Evolutionary conservation across 2,113 vertebrate species (phyloP), one percentile per base, ranked within the genome.

Genomic region (Silurus glanis): DNA sequence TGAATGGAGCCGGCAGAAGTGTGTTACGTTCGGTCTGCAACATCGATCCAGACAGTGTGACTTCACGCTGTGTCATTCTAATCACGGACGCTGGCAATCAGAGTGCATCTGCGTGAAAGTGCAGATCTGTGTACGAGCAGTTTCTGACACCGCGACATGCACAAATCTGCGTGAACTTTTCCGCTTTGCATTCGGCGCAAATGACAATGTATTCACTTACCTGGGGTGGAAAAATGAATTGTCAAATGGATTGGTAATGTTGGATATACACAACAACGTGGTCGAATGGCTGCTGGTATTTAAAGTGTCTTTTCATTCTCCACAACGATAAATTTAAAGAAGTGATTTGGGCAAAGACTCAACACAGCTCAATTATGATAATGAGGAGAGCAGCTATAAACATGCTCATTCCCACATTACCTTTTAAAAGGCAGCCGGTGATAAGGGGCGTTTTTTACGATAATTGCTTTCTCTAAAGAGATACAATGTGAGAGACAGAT

Each of bases 21-120:
- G 45, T 23, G 80, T 64, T 83, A 71, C 56, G 59, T 72, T 19
- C 23, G 37, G 62, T 82, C 83, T 58, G 49, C 56, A 59, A 80
- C 16, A 66, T 80, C 16, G 79, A n/a, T 61, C 66, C n/a, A 47
- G 79, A 87, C 64, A 55, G 72, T 67, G 71, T 71, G 71, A 87
- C 74, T 80, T 83, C 83, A 87, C 58, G 74, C 80, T 85, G 79
- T 80, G 85, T 51, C 79, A 28, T 45, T 87, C 62, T 79, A 74
- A 84, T 82, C 80, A 69, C 21, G 62, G 51, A 81, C 71, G 83
- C 49, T 74, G 87, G 80, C 53, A 82, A 45, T 80, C 72, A 75
- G 61, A 81, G 47, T 80, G 78, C 78, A 80, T 61, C 56, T 61
- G 56, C 23, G 56, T 61, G 80, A 37, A 80, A 69, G 47, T 83